Evolutionary conservation across 1,140 invertebrate species (phyloP), one percentile per base, ranked within the genome.

Genomic region (Globodera ellingtonae): DNA sequence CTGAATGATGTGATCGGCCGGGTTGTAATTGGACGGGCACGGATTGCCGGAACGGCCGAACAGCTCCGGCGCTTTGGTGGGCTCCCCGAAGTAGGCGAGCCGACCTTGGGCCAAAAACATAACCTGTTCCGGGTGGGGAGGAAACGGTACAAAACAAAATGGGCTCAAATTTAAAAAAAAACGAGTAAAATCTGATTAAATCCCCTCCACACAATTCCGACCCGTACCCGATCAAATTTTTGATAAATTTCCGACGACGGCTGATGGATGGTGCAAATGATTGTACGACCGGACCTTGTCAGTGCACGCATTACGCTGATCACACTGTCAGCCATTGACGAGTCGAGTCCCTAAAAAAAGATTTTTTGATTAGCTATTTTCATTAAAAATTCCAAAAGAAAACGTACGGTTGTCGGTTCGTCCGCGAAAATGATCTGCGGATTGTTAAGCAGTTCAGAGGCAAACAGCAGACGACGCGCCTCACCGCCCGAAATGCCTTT

Each of bases 241-340:
- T 93, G 92, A 84, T 94, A 94, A 7, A 95, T 92, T 79, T 94
- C 93, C 6, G 94, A 95, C 8, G 94, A 93, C 0, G 94, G 94
- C 86, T 96, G 94, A 90, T 96, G 94, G 52, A 95, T 93, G 0
- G 94, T 94, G 84, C 94, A 94, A 35, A 95, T 92, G 10, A 95
- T 93, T 56, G 94, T 92, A 90, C 94, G 94, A 65, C 92, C 94
- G 71, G 90, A 91, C 72, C 89, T 87, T 0, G 93, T 92, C 35
- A 94, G 89, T 72, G 91, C 90, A 67, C 77, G 65, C 69, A 95
- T 90, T 0, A 93, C 92, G 78, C 92, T 91, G 7, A 94, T 92
- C 2, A 95, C 93, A 13, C 92, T 79, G 78, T 92, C 92, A 1
- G 94, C 94, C 80, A 92, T 94, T 86, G 92, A 94, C 89, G 94